Conservation (phyloP, 2,888 invertebrate genomes). For the Patella depressa region DNA sequence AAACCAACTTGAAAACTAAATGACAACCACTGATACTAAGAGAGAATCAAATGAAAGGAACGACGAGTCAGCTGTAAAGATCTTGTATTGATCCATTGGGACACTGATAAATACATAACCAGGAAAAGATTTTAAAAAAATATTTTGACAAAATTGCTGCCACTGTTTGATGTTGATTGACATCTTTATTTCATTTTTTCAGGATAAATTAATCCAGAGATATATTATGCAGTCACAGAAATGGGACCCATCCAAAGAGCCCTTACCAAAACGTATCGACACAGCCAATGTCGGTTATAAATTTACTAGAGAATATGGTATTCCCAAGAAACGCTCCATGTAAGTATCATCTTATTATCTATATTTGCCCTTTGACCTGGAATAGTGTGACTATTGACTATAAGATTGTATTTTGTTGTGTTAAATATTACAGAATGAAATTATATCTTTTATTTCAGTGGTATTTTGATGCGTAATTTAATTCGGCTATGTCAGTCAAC, state of each 20-base stretch:
- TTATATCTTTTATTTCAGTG: slow-evolving; percentile 35
- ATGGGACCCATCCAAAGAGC: slow-evolving; percentile 83
- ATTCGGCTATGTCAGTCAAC: slow-evolving; percentile 52
- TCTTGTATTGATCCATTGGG: no score
- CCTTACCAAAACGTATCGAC: slow-evolving; percentile 82
- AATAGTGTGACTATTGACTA: no score
- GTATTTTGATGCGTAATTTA: slow-evolving; percentile 45
- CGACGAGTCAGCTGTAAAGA: no score
- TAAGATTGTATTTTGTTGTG: not conserved
- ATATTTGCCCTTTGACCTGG: no score
- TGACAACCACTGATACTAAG: no score
- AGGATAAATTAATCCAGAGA: slow-evolving; percentile 61
- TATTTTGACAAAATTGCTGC: not conserved
- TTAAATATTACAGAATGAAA: not conserved
- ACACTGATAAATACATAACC: no score
- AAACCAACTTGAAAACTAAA: no score
- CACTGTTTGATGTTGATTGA: not conserved
- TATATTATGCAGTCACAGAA: slow-evolving; percentile 69
- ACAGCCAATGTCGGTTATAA: slow-evolving; percentile 79
- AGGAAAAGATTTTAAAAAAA: no score
- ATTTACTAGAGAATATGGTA: slow-evolving; percentile 77
- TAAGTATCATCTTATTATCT: slow-evolving; percentile 29
- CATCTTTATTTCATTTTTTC: slow-evolving; percentile 5
- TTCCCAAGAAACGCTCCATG: slow-evolving; percentile 67
- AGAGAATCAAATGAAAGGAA: no score